These are phyloP conservation scores for Odontocolon sp. DNA, from an alignment of 2,888 invertebrate species.

Conservation along the genomic window DNA sequence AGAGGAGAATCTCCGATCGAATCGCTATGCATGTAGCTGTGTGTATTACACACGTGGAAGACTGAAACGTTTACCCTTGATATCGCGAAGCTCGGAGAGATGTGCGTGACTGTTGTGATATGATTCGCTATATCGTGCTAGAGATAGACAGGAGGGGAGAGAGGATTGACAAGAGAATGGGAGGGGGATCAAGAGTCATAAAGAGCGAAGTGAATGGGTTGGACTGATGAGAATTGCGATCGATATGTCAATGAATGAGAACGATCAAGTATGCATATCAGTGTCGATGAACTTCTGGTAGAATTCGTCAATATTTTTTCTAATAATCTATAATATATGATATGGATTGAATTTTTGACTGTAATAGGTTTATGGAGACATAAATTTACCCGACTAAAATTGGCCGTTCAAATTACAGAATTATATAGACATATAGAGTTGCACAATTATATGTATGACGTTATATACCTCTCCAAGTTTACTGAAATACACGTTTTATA, in stretches of 20 bases:
- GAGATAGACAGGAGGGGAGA: not conserved
- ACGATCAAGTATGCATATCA: not conserved
- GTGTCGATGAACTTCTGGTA: not conserved
- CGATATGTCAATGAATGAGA: conserved; percentile 12
- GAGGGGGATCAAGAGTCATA: not conserved
- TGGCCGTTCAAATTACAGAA: too few relatives aligned
- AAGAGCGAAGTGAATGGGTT: conserved; percentile 6
- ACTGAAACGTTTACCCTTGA: conserved; percentile 15
- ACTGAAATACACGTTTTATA: not conserved
- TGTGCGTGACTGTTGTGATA: conserved; percentile 32
- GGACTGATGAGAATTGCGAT: not conserved
- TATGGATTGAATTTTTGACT: not conserved
- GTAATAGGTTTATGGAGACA: not conserved
- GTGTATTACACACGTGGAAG: not conserved
- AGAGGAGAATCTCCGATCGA: conserved; percentile 1
- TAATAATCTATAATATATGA: not conserved
- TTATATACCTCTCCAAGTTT: not conserved
- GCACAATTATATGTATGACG: not conserved
- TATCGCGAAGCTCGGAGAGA: conserved; percentile 17
- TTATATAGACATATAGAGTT: not conserved
- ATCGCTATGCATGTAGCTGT: not conserved
- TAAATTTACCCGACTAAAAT: not conserved
- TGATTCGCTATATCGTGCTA: not conserved
- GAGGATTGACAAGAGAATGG: not conserved
- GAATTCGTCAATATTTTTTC: not conserved